Conservation (phyloP, 2,888 invertebrate genomes). For the Hoplodrina ambigua region DNA sequence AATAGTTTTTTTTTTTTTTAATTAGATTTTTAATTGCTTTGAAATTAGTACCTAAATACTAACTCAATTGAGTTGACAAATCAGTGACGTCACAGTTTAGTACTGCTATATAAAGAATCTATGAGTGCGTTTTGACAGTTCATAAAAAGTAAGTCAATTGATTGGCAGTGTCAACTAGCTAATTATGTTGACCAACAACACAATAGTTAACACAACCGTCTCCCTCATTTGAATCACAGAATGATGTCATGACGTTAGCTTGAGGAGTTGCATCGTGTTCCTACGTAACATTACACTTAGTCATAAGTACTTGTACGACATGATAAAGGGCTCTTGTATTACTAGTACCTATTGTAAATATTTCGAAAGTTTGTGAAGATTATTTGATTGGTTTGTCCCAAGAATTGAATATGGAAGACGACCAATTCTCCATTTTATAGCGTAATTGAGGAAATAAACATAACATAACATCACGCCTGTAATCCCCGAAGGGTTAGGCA, state of each 20-base stretch:
- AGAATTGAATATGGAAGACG: neutral
- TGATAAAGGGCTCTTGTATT: constrained; percentile 12
- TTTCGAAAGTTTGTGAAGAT: neutral
- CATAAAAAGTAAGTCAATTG: too few relatives aligned
- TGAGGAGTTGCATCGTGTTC: constrained; percentile 14
- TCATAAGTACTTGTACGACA: constrained; percentile 35
- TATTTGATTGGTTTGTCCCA: neutral
- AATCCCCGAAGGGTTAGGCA: too few relatives aligned
- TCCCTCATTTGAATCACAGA: constrained; percentile 43
- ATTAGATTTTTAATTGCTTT: too few relatives aligned
- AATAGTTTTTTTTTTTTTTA: too few relatives aligned
- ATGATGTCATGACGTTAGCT: constrained; percentile 39
- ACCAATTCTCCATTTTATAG: too few relatives aligned
- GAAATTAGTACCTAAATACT: too few relatives aligned
- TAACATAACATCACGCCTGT: too few relatives aligned
- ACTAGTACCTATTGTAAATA: neutral
- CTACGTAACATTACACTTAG: constrained; percentile 36
- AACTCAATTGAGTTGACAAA: too few relatives aligned
- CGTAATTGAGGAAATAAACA: too few relatives aligned
- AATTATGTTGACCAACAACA: constrained; percentile 9
- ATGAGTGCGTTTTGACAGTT: too few relatives aligned
- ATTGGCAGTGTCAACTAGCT: neutral
- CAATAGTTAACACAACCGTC: constrained; percentile 18
- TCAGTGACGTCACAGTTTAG: too few relatives aligned
- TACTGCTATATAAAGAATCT: too few relatives aligned